phyloP scores from a whole-genome alignment of 2,888 invertebrate genomes.

The Campoplex nolae region DNA sequence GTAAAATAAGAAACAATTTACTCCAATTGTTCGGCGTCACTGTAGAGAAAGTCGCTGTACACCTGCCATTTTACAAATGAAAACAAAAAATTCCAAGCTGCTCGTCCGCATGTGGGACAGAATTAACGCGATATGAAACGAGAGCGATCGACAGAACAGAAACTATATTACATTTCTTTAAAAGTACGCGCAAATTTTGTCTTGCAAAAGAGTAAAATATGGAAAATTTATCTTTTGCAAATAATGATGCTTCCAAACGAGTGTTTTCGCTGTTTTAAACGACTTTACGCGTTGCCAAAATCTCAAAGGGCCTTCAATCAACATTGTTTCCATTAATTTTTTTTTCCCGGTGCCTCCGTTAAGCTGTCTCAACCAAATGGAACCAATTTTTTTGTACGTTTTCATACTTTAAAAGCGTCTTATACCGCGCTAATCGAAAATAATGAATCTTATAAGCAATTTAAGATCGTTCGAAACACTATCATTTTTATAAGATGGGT shows the following conservation, averaged over 20 bases:
- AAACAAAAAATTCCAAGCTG: background rate
- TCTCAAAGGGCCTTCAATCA: constrained; percentile 10
- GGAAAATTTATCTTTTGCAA: background rate
- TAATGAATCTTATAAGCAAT: constrained; percentile 8
- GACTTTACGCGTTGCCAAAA: constrained; percentile 22
- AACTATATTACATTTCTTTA: constrained; percentile 33
- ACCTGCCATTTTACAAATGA: constrained; percentile 40
- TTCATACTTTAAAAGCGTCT: constrained; percentile 56
- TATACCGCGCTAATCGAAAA: constrained; percentile 19
- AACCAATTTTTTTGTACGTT: constrained; percentile 70
- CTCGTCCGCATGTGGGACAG: background rate
- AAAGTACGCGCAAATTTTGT: background rate
- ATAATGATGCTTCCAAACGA: constrained; percentile 32
- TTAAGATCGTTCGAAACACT: constrained; percentile 13
- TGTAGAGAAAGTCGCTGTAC: background rate
- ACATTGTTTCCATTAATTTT: background rate
- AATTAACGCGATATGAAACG: constrained; percentile 27
- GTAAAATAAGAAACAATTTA: constrained; percentile 79
- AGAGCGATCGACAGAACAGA: background rate
- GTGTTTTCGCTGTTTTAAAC: constrained; percentile 11
- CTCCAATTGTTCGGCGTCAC: constrained; percentile 35
- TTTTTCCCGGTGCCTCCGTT: background rate
- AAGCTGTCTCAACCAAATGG: constrained; percentile 42
- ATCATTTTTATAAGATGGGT: constrained; percentile 41
- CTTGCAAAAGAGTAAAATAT: background rate